These are phyloP conservation scores for Corydoras maculifer DNA, from an alignment of 2,113 vertebrate species.

Conservation along the genomic window DNA sequence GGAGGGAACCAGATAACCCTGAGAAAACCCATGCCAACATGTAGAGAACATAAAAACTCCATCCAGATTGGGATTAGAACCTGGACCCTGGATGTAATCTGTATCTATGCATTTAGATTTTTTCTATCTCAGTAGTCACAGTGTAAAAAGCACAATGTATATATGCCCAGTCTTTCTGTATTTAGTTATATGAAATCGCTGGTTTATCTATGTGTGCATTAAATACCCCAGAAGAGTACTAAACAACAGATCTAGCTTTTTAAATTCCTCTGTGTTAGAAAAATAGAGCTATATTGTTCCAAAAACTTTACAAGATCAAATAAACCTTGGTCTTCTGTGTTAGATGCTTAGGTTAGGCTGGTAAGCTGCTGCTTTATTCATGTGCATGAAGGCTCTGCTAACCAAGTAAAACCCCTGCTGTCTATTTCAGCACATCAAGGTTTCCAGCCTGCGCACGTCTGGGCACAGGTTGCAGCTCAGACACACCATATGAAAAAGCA, in stretches of 20 bases:
- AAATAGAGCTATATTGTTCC: slow-evolving; percentile 62
- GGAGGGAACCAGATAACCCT: too few species aligned
- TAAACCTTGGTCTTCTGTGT: slow-evolving; percentile 58
- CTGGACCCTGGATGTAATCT: too few species aligned
- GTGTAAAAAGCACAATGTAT: too few species aligned
- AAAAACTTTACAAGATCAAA: slow-evolving; percentile 65
- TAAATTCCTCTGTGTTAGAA: slow-evolving; percentile 55
- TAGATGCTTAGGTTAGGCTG: slow-evolving; percentile 68
- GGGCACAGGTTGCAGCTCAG: slow-evolving; percentile 52
- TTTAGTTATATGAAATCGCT: neutral
- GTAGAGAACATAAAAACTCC: too few species aligned
- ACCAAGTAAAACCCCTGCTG: slow-evolving; percentile 70
- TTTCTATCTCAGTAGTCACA: too few species aligned
- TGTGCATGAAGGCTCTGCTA: slow-evolving; percentile 68
- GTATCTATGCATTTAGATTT: too few species aligned
- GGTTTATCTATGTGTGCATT: neutral
- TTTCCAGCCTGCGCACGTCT: slow-evolving; percentile 47
- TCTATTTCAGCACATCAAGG: slow-evolving; percentile 65
- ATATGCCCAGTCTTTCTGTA: neutral
- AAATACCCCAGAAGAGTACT: slow-evolving; percentile 27
- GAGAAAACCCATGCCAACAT: too few species aligned
- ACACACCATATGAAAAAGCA: slow-evolving; percentile 49
- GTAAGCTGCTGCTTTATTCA: slow-evolving; percentile 76
- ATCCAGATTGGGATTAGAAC: too few species aligned
- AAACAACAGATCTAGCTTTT: slow-evolving; percentile 59